Evolutionary conservation across 2,113 vertebrate species (phyloP), one percentile per base, ranked within the genome.

Genomic region (Mus musculus): DNA sequence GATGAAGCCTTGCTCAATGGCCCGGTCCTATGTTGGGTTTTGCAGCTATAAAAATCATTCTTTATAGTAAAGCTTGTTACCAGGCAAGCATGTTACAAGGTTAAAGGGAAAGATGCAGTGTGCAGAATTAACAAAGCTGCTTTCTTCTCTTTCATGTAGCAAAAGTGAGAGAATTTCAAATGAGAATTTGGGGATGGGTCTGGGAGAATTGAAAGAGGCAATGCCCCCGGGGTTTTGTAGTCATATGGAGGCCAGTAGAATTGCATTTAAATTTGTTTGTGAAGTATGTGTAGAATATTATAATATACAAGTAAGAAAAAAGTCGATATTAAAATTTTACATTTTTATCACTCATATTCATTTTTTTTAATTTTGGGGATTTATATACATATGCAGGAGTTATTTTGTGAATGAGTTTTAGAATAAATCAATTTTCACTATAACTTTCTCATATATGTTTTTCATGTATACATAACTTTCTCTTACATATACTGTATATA

Each of bases 61-160:
- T 95, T 92, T 94, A 78, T 65, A 65, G 56, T 84, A 94, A 88
- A 93, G 56, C 54, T 69, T 14, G 91, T 97, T 95, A 82, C n/a
- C 24, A 61, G 76, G 84, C 67, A 96, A 94, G 59, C 7, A 0
- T 92, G 52, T 61, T 89, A 85, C 7, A 72, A 61, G 85, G 90
- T 95, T 95, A 92, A 93, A 95, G 42, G 78, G 61, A 93, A 90
- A 67, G 42, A 46, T 46, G 36, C 17, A 61, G 42, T 12, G 88
- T 67, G 17, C 11, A 88, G 54, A 91, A 90, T 90, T 92, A 92
- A 56, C 88, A 75, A 94, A 82, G 67, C 75, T 77, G 39, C 22
- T 88, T 72, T 90, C 30, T 16, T 93, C 56, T 89, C 56, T 76
- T 89, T 91, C 24, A 67, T 77, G 72, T 24, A 90, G 65, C 33